Conservation (phyloP, 2,113 vertebrate species). For the Elanus axillaris region DNA sequence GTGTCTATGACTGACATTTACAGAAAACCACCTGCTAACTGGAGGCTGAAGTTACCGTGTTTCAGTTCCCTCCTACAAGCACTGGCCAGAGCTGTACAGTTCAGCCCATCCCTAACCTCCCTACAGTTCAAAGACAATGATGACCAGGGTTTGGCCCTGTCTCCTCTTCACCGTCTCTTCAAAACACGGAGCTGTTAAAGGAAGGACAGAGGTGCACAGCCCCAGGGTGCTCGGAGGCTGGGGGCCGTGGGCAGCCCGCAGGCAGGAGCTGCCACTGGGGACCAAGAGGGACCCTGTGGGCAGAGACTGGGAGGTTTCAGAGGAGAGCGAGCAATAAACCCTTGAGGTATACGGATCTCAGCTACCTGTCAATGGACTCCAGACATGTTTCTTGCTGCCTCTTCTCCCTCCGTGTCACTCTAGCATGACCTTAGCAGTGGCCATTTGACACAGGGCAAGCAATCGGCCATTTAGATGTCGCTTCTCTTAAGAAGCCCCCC, state of each 20-base stretch:
- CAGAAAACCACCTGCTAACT: background rate
- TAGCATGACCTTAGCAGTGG: background rate
- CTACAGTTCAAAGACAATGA: accelerated
- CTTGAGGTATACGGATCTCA: background rate
- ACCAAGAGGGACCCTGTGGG: background rate
- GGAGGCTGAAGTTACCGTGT: background rate
- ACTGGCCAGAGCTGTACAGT: background rate
- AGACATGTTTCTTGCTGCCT: background rate
- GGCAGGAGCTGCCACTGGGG: background rate
- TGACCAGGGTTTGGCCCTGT: background rate
- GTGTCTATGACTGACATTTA: background rate
- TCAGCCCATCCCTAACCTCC: background rate
- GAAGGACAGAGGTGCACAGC: background rate
- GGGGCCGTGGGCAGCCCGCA: accelerated
- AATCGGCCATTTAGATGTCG: accelerated
- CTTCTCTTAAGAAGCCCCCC: background rate
- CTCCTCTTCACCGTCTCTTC: background rate
- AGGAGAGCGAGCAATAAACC: background rate
- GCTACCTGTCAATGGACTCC: background rate
- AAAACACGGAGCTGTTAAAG: background rate
- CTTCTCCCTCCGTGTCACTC: background rate
- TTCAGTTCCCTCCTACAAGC: too few relatives aligned
- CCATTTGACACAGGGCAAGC: background rate
- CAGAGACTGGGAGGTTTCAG: background rate
- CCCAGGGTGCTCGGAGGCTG: background rate